Percentiles rank a stretch among this genome's conserved stretches.
phyloP scores from a whole-genome alignment of 2,113 vertebrate genomes.

The Sula dactylatra region DNA sequence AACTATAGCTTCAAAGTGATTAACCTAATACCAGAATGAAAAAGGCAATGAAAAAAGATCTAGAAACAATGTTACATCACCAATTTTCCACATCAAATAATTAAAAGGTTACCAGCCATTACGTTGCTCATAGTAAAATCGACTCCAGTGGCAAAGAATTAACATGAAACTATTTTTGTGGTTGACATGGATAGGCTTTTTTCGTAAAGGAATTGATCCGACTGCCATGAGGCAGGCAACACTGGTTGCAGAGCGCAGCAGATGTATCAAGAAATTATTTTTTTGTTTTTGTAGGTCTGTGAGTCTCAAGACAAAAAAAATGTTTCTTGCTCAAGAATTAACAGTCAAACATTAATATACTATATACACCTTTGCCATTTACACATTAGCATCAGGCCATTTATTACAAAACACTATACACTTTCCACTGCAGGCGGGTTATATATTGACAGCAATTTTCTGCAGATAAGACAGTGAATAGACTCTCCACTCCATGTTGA shows the following conservation, averaged over 20 bases:
- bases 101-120: conserved; percentile 90
- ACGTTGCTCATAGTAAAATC: conserved; percentile 86
- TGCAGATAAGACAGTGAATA: conserved; percentile 89
- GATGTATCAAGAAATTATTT: conserved; percentile 87
- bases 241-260: conserved; percentile 89
- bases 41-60: conserved; percentile 93
- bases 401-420: conserved; percentile 95
- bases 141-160: conserved; percentile 87
- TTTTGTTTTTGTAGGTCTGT: conserved; percentile 86
- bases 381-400: conserved; percentile 97
- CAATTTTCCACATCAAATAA: conserved; percentile 94
- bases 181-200: conserved; percentile 85
- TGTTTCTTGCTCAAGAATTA: conserved; percentile 88
- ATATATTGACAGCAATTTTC: conserved; percentile 89
- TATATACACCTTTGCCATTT: conserved; percentile 99
- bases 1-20: conserved; percentile 94
- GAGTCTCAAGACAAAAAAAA: conserved; percentile 90
- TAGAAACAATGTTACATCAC: conserved; percentile 95
- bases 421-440: conserved; percentile 93
- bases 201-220: conserved; percentile 85
- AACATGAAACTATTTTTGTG: conserved; percentile 85
- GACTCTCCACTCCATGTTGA: conserved; percentile 88
- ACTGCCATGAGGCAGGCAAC: conserved; percentile 88
- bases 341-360: conserved; percentile 99
- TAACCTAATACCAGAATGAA: conserved; percentile 92